phyloP scores from a whole-genome alignment of 2,113 vertebrate genomes.

The Hystrix cristata region DNA sequence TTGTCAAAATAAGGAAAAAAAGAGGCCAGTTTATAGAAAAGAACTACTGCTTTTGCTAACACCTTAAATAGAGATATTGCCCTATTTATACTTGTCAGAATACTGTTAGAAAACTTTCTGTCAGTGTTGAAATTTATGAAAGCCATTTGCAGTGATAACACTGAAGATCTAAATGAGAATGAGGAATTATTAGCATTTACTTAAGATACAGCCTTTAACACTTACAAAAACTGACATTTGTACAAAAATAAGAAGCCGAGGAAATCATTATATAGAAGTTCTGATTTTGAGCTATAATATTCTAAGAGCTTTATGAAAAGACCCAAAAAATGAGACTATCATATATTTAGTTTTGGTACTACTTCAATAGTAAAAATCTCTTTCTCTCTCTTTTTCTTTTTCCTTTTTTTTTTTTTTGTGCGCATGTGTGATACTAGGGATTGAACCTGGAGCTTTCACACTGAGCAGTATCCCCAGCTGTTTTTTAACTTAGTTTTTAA shows the following conservation, averaged over 20 bases:
- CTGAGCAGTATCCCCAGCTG: background rate
- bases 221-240: conserved; percentile 31
- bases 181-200: conserved; percentile 5
- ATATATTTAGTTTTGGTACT: conserved; percentile 30
- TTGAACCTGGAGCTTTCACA: background rate
- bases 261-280: conserved; percentile 44
- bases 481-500: background rate
- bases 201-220: conserved; percentile 35
- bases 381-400: background rate
- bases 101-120: conserved; percentile 54
- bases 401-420: background rate
- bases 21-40: conserved; percentile 23
- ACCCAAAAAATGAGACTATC: conserved; percentile 41
- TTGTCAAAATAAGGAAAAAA: background rate
- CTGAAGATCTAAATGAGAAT: conserved; percentile 42
- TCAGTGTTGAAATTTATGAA: conserved; percentile 46
- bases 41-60: conserved; percentile 17
- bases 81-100: conserved; percentile 29
- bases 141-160: conserved; percentile 13
- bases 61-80: background rate
- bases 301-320: conserved; percentile 2
- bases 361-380: conserved; percentile 11
- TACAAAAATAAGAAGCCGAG: conserved; percentile 26
- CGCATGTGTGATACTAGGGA: background rate
- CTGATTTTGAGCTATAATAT: conserved; percentile 46